Percentiles rank a stretch among this genome's conserved stretches.
Conservation (phyloP, 2,888 invertebrate species). For the Carpatolechia fugitivella region DNA sequence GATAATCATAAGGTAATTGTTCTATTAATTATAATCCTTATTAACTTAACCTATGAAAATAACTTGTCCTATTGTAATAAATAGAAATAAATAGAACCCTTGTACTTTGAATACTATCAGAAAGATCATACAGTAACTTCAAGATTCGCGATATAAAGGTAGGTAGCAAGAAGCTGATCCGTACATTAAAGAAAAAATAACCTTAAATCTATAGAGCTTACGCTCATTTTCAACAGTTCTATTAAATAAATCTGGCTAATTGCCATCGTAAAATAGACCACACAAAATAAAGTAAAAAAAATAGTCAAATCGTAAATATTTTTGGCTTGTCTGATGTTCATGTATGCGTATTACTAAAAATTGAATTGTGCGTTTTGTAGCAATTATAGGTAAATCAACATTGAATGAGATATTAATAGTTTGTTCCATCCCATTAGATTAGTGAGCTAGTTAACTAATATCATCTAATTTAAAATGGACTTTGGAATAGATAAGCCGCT, state of each 20-base stretch:
- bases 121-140: constrained; percentile 16
- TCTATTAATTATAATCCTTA: not conserved
- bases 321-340: not conserved
- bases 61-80: not conserved
- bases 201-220: too few relatives aligned
- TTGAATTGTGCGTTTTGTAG: not conserved
- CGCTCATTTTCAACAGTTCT: too few relatives aligned
- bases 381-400: too few relatives aligned
- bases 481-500: too few relatives aligned
- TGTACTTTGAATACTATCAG: constrained; percentile 28
- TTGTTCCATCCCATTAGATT: not conserved
- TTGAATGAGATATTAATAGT: too few relatives aligned
- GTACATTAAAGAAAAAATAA: too few relatives aligned
- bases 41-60: not conserved
- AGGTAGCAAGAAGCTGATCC: not conserved
- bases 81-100: constrained; percentile 10
- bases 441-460: not conserved
- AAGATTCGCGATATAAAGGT: not conserved
- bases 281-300: not conserved
- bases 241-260: not conserved
- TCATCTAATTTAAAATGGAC: too few relatives aligned
- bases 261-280: not conserved
- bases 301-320: not conserved
- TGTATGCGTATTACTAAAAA: not conserved
- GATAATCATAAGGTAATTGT: not conserved